Evolutionary conservation across 2,888 invertebrate species (phyloP).

Genomic region (Tipula unca): DNA sequence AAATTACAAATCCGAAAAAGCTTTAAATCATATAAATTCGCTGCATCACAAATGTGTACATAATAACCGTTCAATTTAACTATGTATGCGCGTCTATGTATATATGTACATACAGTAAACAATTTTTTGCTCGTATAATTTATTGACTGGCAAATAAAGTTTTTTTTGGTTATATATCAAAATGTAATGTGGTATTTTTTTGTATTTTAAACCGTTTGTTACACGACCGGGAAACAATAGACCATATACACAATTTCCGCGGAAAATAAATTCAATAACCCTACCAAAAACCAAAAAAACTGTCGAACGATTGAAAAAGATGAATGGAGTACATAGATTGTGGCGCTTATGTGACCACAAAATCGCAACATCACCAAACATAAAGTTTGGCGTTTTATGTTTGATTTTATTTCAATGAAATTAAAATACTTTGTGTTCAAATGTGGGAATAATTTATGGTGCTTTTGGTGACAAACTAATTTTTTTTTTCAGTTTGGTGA

Average conservation of each 20-base stretch:
- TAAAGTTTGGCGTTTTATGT: not conserved
- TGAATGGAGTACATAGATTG: not conserved
- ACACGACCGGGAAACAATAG: not conserved
- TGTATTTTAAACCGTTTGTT: not conserved
- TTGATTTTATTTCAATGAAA: not conserved
- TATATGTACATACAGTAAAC: not conserved
- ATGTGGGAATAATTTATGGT: not conserved
- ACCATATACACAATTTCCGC: not conserved
- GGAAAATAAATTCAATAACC: not conserved
- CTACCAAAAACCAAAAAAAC: not conserved
- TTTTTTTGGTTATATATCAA: not conserved
- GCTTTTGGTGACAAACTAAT: not conserved
- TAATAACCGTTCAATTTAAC: not conserved
- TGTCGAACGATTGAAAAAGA: not conserved
- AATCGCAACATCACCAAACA: not conserved
- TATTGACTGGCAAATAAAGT: not conserved
- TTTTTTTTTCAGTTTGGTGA: not conserved
- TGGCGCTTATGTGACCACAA: not conserved
- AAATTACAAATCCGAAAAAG: too few relatives aligned
- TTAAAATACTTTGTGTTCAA: not conserved
- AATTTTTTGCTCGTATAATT: not conserved
- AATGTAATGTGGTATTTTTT: not conserved
- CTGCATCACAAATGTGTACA: too few relatives aligned
- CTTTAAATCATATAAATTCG: too few relatives aligned
- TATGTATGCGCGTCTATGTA: not conserved